phyloP scores from a whole-genome alignment of 2,888 invertebrate species.

The Agonopterix alstromeriana region DNA sequence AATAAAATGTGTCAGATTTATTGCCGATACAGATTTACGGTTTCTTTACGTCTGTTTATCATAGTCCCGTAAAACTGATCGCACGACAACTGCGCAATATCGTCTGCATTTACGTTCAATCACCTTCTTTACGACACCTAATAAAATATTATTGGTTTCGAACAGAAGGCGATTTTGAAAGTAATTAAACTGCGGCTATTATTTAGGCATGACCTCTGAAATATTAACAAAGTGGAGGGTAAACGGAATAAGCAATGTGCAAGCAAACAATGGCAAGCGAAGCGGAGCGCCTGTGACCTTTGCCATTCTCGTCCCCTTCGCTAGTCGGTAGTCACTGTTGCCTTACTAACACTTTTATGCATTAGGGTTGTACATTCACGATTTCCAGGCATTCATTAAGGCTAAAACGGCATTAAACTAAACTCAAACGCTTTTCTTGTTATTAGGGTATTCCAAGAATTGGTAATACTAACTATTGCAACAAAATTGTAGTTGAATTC shows the following conservation, averaged over 20 bases:
- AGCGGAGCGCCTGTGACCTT: background rate
- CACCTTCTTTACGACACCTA: conserved; percentile 15
- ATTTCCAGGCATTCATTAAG: no score
- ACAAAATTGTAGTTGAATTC: no score
- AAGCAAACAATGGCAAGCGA: conserved; percentile 10
- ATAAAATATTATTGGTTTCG: conserved; percentile 17
- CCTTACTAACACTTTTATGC: no score
- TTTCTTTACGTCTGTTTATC: conserved; percentile 29
- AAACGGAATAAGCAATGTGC: conserved; percentile 8
- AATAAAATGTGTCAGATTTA: conserved; percentile 24
- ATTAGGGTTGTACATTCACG: no score
- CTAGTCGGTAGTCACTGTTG: no score
- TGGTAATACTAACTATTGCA: no score
- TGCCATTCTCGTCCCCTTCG: no score
- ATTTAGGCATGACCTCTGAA: conserved; percentile 3
- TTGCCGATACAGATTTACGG: conserved; percentile 26
- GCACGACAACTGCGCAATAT: conserved; percentile 18
- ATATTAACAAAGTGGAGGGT: conserved; percentile 3
- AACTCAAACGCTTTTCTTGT: no score
- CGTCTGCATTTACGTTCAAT: conserved; percentile 16
- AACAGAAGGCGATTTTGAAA: conserved; percentile 1
- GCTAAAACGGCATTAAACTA: no score
- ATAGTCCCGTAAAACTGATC: conserved; percentile 21
- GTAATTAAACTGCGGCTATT: background rate
- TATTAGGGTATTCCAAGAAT: no score